These are phyloP conservation scores for Entosphenus tridentatus DNA, from an alignment of 2,113 vertebrate genomes.

Conservation along the genomic window DNA sequence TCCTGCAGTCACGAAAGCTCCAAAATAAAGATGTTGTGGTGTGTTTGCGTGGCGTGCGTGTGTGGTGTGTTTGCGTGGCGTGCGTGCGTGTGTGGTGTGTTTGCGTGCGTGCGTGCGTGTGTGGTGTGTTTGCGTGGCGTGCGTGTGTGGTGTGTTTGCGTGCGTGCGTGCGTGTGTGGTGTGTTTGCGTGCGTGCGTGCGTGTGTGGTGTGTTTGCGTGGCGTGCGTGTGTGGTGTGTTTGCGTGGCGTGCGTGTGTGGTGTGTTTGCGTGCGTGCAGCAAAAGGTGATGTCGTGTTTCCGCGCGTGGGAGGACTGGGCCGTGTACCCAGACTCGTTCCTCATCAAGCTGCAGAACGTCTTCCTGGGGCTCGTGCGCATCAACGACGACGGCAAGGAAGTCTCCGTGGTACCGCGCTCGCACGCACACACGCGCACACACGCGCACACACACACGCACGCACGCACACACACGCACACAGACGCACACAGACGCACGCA, in stretches of 20 bases:
- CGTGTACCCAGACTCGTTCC: slow-evolving; percentile 91
- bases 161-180: slow-evolving; percentile 26
- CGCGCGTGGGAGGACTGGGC: slow-evolving; percentile 97
- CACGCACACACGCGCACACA: too few relatives aligned
- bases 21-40: too few relatives aligned
- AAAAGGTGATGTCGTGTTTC: slow-evolving; percentile 96
- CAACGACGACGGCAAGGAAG: slow-evolving; percentile 3
- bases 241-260: slow-evolving; percentile 20
- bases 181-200: too few relatives aligned
- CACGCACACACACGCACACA: too few relatives aligned
- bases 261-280: slow-evolving; percentile 26
- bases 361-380: slow-evolving; percentile 61
- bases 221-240: too few relatives aligned
- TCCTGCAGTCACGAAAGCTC: too few relatives aligned
- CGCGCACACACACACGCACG: too few relatives aligned
- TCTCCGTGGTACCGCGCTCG: neutral
- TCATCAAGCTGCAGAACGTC: slow-evolving; percentile 95
- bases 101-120: too few relatives aligned
- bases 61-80: slow-evolving; percentile 10
- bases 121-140: slow-evolving; percentile 13
- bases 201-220: too few relatives aligned
- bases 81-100: slow-evolving; percentile 24
- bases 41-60: too few relatives aligned
- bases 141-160: slow-evolving; percentile 62
- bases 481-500: too few relatives aligned